Percentiles rank a stretch among this genome's conserved stretches.
phyloP scores from a whole-genome alignment of 2,797 vertebrate species.

The Pseudomugil tenellus region DNA sequence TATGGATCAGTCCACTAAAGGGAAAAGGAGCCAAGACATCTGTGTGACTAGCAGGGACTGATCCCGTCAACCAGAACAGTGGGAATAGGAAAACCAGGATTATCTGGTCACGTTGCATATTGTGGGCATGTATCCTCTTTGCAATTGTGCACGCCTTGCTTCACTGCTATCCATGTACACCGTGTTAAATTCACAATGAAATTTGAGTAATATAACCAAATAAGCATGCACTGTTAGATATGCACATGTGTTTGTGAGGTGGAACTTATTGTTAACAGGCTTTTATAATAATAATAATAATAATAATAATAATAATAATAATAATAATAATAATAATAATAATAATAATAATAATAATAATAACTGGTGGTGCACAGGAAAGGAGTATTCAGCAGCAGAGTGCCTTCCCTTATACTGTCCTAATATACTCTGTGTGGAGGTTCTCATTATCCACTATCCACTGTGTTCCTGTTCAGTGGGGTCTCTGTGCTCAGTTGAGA shows the following conservation, averaged over 20 bases:
- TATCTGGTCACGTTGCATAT: slow-evolving; percentile 68
- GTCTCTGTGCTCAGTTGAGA: slow-evolving; percentile 70
- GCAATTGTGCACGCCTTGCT: slow-evolving; percentile 37
- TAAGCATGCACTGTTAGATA: slow-evolving; percentile 45
- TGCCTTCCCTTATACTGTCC: slow-evolving; percentile 36
- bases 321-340: slow-evolving; percentile 51
- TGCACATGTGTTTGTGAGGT: slow-evolving; percentile 25
- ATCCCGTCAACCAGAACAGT: slow-evolving; percentile 63
- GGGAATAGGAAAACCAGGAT: slow-evolving; percentile 63
- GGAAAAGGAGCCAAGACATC: slow-evolving; percentile 83
- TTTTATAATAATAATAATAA: slow-evolving; percentile 47
- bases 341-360: slow-evolving; percentile 46
- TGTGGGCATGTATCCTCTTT: slow-evolving; percentile 41
- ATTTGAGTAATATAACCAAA: slow-evolving; percentile 56
- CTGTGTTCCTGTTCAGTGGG: slow-evolving; percentile 63
- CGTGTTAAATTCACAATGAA: slow-evolving; percentile 54
- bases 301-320: slow-evolving; percentile 48
- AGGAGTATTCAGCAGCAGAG: slow-evolving; percentile 30
- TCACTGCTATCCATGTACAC: slow-evolving; percentile 30
- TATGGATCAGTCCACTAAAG: slow-evolving; percentile 76
- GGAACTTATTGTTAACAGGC: slow-evolving; percentile 43
- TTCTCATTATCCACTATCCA: slow-evolving; percentile 66
- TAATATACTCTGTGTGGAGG: slow-evolving; percentile 57
- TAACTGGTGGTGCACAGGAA: slow-evolving; percentile 38
- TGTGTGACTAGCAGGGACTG: slow-evolving; percentile 74